Evolutionary conservation across 2,888 invertebrate species (phyloP).

Genomic region (Noctua fimbriata): DNA sequence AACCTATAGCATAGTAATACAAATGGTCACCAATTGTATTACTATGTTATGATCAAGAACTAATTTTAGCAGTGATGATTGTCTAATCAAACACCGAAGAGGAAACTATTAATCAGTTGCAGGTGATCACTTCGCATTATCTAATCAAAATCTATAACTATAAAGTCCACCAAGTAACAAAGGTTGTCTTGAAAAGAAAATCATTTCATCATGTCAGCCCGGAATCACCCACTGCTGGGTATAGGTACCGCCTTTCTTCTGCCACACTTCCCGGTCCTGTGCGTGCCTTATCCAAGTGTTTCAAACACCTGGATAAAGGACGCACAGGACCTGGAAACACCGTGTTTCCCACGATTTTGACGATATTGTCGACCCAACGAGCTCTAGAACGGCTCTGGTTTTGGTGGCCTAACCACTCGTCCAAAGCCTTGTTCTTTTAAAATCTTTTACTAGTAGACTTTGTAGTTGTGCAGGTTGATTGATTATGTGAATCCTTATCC

Average conservation of each 20-base stretch:
- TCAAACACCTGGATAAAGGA: too few relatives aligned
- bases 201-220: not conserved
- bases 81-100: not conserved
- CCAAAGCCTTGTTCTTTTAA: not conserved
- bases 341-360: not conserved
- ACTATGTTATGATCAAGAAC: too few relatives aligned
- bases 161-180: not conserved
- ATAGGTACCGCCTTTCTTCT: fast-evolving
- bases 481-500: not conserved
- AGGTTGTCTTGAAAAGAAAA: not conserved
- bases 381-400: not conserved
- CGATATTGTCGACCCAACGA: not conserved
- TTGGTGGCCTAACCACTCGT: not conserved
- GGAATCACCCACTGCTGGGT: too few relatives aligned
- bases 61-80: not conserved
- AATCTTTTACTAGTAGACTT: not conserved
- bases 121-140: not conserved
- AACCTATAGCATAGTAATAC: not conserved
- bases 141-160: not conserved
- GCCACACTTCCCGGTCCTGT: too few relatives aligned
- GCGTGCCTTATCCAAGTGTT: too few relatives aligned
- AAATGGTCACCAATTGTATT: too few relatives aligned
- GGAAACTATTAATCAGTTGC: not conserved
- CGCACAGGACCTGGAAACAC: too few relatives aligned
- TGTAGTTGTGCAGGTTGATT: not conserved